Percentiles rank a stretch among this genome's conserved stretches.
Conservation (phyloP, 2,113 vertebrate genomes). For the Lepisosteus osseus region DNA sequence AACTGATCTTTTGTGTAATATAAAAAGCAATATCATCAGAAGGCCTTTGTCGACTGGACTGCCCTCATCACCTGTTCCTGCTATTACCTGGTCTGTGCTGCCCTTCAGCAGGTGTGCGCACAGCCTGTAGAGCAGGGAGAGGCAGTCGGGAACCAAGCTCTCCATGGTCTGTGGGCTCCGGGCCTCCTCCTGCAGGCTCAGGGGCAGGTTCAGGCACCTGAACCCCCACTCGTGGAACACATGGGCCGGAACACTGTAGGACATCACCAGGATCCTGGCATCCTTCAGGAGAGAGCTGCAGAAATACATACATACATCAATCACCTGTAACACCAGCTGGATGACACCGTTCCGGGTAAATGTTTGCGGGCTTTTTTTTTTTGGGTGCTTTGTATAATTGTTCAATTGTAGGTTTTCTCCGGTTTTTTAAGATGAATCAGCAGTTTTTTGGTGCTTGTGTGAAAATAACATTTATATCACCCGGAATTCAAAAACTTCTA, state of each 20-base stretch:
- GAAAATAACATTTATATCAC: no score
- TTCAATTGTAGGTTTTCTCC: not conserved
- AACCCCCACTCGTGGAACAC: constrained; percentile 24
- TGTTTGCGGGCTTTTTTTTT: not conserved
- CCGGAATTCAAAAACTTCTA: no score
- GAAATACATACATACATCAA: not conserved
- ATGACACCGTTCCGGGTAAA: no score
- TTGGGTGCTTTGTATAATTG: not conserved
- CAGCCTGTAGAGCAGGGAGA: constrained; percentile 20
- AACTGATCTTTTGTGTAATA: not conserved
- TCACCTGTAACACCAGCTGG: no score
- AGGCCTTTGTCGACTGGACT: not conserved
- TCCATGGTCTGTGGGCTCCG: constrained; percentile 7
- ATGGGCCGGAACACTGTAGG: constrained; percentile 8
- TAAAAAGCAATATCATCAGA: not conserved
- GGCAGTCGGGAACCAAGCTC: constrained; percentile 8
- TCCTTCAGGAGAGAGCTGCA: constrained; percentile 20
- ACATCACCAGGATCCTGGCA: constrained; percentile 22
- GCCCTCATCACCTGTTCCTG: not conserved
- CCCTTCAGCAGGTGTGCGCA: constrained; percentile 2
- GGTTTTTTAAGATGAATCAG: no score
- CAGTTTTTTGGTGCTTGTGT: no score
- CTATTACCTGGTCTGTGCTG: constrained; percentile 5
- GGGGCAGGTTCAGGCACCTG: constrained; percentile 12
- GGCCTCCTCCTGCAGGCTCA: constrained; percentile 11